phyloP scores from a whole-genome alignment of 2,888 invertebrate species.

The Criorhina ranunculi region DNA sequence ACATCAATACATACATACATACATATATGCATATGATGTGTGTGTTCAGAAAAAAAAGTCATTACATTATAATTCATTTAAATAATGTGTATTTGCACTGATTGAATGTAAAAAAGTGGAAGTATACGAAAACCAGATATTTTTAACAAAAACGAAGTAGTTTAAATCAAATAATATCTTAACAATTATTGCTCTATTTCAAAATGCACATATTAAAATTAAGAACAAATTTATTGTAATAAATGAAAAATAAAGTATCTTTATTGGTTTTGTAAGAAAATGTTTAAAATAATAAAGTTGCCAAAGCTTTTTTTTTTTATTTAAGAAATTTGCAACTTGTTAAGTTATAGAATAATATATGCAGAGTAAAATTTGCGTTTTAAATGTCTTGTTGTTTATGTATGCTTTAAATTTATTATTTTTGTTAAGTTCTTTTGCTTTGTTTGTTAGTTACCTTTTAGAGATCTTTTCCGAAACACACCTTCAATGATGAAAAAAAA shows the following conservation, averaged over 20 bases:
- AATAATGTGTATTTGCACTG: slow-evolving; percentile 60
- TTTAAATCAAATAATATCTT: slow-evolving; percentile 58
- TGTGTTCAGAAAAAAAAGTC: neutral
- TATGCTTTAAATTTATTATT: slow-evolving; percentile 77
- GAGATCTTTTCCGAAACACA: slow-evolving; percentile 98
- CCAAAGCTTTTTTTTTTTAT: slow-evolving; percentile 68
- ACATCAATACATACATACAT: neutral
- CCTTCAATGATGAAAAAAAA: slow-evolving; percentile 87
- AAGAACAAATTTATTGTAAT: slow-evolving; percentile 53
- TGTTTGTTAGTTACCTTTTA: slow-evolving; percentile 93
- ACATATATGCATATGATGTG: slow-evolving; percentile 3
- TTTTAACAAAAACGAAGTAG: slow-evolving; percentile 54
- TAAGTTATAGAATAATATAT: slow-evolving; percentile 63
- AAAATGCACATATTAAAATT: slow-evolving; percentile 73
- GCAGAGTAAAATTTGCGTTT: slow-evolving; percentile 70
- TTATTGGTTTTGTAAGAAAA: slow-evolving; percentile 63
- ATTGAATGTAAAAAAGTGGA: slow-evolving; percentile 52
- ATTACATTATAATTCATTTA: slow-evolving; percentile 23
- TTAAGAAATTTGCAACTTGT: slow-evolving; percentile 71
- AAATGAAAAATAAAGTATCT: slow-evolving; percentile 58
- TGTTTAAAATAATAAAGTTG: slow-evolving; percentile 65
- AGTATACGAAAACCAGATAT: slow-evolving; percentile 63
- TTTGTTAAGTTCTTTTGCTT: slow-evolving; percentile 77
- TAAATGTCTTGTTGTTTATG: slow-evolving; percentile 73
- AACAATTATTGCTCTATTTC: slow-evolving; percentile 70